A percentile compares a stretch with the other conserved stretches of the same genome.
Conservation (phyloP, 2,113 vertebrate genomes). For the Clupea harengus region DNA sequence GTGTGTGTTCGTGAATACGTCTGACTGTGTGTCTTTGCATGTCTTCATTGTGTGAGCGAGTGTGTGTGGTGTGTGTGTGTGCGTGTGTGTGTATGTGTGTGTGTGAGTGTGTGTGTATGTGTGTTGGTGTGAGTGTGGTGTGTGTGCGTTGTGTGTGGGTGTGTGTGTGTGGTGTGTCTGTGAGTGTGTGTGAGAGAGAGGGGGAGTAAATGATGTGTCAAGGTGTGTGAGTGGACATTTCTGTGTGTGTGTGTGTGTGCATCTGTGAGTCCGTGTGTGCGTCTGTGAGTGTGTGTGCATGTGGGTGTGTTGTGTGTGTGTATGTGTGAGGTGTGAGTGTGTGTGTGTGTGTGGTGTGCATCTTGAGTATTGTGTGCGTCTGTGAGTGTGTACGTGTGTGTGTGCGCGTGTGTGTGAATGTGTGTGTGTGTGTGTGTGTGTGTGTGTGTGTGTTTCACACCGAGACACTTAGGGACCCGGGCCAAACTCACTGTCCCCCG, state of each 20-base stretch:
- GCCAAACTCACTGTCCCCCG: constrained; percentile 68
- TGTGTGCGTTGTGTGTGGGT: neutral
- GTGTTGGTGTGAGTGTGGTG: neutral
- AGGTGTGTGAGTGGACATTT: neutral
- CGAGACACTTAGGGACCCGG: constrained; percentile 43
- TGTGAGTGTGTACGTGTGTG: neutral
- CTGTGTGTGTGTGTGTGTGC: neutral
- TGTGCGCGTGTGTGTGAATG: neutral
- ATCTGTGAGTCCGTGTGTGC: neutral
- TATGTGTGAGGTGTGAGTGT: neutral
- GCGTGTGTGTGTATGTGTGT: neutral
- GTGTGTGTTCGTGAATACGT: neutral
- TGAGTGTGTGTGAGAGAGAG: neutral
- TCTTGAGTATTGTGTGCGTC: neutral
- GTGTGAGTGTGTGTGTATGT: neutral
- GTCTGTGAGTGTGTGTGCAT: neutral
- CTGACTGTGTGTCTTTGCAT: neutral
- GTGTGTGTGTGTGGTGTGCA: neutral
- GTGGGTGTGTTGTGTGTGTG: neutral
- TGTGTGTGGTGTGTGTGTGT: neutral
- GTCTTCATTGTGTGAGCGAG: neutral
- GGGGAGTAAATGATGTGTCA: too few relatives aligned
- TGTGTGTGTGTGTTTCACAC: neutral
- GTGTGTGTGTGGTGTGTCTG: neutral
- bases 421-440: neutral